Evolutionary conservation across 2,113 vertebrate species (phyloP), one percentile per base, ranked within the genome.

Genomic region (Pelusios castaneus): DNA sequence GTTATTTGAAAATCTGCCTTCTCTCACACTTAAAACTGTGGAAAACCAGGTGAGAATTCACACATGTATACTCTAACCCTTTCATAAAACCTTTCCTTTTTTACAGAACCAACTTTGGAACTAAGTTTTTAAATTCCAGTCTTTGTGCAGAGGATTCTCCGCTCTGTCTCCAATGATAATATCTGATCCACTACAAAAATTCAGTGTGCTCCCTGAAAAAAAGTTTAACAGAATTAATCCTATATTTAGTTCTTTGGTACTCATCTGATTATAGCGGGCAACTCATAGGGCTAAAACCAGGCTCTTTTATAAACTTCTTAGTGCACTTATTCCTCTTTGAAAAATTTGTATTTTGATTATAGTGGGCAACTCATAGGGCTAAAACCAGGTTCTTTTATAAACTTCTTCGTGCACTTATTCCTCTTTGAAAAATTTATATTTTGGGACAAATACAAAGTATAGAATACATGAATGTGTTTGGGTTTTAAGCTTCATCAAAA

Each of bases 1-100:
- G 3, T 83, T 88, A 47, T 80, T 89, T 92, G 83, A 88, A 94
- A 95, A 86, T 92, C 82, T 55, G 67, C 67, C 47, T 94, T 82
- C 70, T 83, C 91, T 91, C 49, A 95, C 51, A 77, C 58, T 16
- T 2, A 58, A 85, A 80, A 92, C 94, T 0, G 31, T 77, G 77
- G 82, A 41, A 52, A 89, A 87, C 11, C 91, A 93, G 56, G 79
- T 0, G 51, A 94, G 0, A 90, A 73, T 87, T 87, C 76, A 55
- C 5, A 67, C 34, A 83, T 90, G 85, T 4, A 87, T 4, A 87
- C 34, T 84, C 56, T 43, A 43, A 41, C 29, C 34, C 63, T n/a
- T 67, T 21, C n/a, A 67, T n/a, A 67, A 67, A 75, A 73, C 73
- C 60, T 80, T 82, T 89, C 73, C 87, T 60, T 87, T 92, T 73